Conservation (phyloP, 2,888 invertebrate species). For the Pyrochroa serraticornis region DNA sequence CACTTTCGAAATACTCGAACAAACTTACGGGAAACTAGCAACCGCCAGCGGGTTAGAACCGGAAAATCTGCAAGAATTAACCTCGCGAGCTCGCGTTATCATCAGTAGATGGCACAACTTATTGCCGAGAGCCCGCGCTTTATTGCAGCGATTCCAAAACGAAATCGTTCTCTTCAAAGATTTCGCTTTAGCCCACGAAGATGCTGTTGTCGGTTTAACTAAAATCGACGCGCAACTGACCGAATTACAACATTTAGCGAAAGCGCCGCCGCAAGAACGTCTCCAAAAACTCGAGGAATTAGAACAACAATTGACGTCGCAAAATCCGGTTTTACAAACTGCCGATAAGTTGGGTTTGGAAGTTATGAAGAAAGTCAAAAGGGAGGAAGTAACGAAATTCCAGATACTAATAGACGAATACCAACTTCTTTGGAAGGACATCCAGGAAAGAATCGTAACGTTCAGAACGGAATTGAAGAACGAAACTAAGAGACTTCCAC, state of each 20-base stretch:
- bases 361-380: conserved; percentile 64
- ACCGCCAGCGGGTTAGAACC: conserved; percentile 72
- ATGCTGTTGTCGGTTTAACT: conserved; percentile 72
- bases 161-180: conserved; percentile 69
- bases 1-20: conserved; percentile 69
- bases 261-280: conserved; percentile 55
- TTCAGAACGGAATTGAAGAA: conserved; percentile 57
- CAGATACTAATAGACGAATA: conserved; percentile 71
- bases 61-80: conserved; percentile 69
- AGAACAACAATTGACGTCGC: conserved; percentile 63
- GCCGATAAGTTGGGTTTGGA: conserved; percentile 67
- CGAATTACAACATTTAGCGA: conserved; percentile 68
- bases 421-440: conserved; percentile 67
- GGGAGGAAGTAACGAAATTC: conserved; percentile 63
- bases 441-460: conserved; percentile 61
- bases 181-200: conserved; percentile 74
- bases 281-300: conserved; percentile 61
- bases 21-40: conserved; percentile 72
- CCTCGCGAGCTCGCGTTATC: conserved; percentile 64
- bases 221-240: conserved; percentile 76
- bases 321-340: conserved; percentile 61
- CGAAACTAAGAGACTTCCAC: conserved; percentile 39
- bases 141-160: conserved; percentile 64
- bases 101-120: conserved; percentile 72
- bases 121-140: conserved; percentile 64